These are phyloP conservation scores for Apotomis turbidana DNA, from an alignment of 2,888 invertebrate species.

Conservation along the genomic window DNA sequence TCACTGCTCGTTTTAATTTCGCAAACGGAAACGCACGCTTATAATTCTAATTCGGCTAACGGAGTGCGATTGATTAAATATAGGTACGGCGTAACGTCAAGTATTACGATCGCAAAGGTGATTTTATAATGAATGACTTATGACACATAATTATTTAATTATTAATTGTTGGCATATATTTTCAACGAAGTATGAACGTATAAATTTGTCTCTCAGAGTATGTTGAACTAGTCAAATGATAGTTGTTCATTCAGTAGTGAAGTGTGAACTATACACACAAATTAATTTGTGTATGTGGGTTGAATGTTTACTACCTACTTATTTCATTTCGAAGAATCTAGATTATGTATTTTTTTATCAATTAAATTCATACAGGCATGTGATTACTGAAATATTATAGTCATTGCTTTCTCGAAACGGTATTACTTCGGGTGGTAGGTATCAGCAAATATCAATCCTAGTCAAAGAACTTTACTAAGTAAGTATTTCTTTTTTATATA, in stretches of 20 bases:
- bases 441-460: not conserved
- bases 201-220: not conserved
- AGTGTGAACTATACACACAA: not conserved
- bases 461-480: not conserved
- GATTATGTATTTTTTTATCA: too few relatives aligned
- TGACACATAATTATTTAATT: not conserved
- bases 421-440: too few relatives aligned
- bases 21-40: too few relatives aligned
- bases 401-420: too few relatives aligned
- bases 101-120: too few relatives aligned
- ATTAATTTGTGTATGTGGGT: not conserved
- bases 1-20: too few relatives aligned
- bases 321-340: too few relatives aligned
- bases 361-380: too few relatives aligned
- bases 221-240: not conserved
- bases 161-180: not conserved
- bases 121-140: not conserved
- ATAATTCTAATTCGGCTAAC: not conserved
- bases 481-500: too few relatives aligned
- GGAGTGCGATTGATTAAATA: not conserved
- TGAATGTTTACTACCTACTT: too few relatives aligned
- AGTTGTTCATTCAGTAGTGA: not conserved
- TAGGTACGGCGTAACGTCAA: too few relatives aligned
- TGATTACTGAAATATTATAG: too few relatives aligned
- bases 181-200: not conserved